Evolutionary conservation across 1,140 invertebrate species (phyloP), one percentile per base, ranked within the genome.

Genomic region (Nymphalis io): DNA sequence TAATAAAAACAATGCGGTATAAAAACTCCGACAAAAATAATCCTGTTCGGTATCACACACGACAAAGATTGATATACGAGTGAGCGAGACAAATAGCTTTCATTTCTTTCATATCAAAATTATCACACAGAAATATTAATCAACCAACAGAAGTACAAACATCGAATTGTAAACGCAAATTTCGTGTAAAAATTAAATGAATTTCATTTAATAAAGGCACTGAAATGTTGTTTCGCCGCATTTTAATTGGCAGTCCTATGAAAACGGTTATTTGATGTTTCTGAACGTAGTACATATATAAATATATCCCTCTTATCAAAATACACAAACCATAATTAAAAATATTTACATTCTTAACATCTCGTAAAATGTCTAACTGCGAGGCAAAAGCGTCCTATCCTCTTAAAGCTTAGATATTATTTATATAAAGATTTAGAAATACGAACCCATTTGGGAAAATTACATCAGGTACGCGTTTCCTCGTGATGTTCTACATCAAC

Each of bases 21-120:
- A 73, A 75, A 79, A 79, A 75, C 65, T 79, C 71, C 55, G 20
- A 74, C 61, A 73, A 76, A 72, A 76, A 75, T 74, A 67, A 74
- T 70, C 70, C 71, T 73, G 68, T 71, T 69, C 72, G 1, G 73
- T 74, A 73, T 72, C 73, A 69, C 68, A 67, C 57, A 67, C 51
- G 73, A 76, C 73, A 62, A 42, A 61, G 73, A 79, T 77, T 77
- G 73, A 77, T 75, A 71, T 72, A 64, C 38, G 68, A 58, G 15
- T 13, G 59, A 71, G 63, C n/a, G 66, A 46, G 42, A 67, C n/a
- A 27, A 27, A 40, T 20, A 21, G 18, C 21, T 20, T 21, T 44
- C n/a, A 11, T 53, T 15, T 64, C 46, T 18, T 62, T 62, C 60
- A 48, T 61, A 48, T n/a, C 8, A n/a, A 12, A 38, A 51, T n/a